A percentile compares a stretch with the other conserved stretches of the same genome.
phyloP scores from a whole-genome alignment of 2,888 invertebrate genomes.

The Ectobius pallidus region DNA sequence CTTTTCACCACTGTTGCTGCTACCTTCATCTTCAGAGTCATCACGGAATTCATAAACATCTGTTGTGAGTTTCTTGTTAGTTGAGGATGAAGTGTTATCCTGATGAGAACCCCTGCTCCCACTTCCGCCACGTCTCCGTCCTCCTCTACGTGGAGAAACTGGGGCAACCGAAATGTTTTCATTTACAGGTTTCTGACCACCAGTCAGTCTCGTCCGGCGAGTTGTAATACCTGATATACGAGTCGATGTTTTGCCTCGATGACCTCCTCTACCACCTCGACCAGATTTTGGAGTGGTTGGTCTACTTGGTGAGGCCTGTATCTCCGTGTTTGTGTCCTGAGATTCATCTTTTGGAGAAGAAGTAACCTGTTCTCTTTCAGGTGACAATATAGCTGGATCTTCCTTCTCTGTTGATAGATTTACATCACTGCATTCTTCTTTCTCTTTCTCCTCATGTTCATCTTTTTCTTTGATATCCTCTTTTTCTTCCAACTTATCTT shows the following conservation, averaged over 20 bases:
- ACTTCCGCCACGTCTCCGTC: constrained; percentile 26
- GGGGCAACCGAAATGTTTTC: background rate
- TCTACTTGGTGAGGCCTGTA: constrained; percentile 44
- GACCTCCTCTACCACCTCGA: constrained; percentile 37
- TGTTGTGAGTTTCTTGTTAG: constrained; percentile 65
- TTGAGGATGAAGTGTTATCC: background rate
- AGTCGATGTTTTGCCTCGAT: constrained; percentile 29
- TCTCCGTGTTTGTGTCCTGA: constrained; percentile 51
- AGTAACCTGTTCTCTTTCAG: constrained; percentile 15
- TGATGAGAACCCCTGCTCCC: constrained; percentile 13
- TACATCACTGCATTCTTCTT: background rate
- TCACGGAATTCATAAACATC: constrained; percentile 92
- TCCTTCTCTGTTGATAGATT: constrained; percentile 19
- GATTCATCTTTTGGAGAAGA: constrained; percentile 62
- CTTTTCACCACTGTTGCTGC: constrained; percentile 56
- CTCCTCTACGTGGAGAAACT: constrained; percentile 36
- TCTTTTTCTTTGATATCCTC: background rate
- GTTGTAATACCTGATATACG: constrained; percentile 33
- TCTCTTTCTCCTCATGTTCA: background rate
- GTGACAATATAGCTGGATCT: background rate
- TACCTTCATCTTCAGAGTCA: constrained; percentile 81
- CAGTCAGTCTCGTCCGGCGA: constrained; percentile 28
- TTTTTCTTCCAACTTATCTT: background rate
- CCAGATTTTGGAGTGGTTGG: constrained; percentile 24
- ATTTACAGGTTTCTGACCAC: background rate